phyloP scores from a whole-genome alignment of 2,888 invertebrate genomes.

The Nephrocerus scutellatus region DNA sequence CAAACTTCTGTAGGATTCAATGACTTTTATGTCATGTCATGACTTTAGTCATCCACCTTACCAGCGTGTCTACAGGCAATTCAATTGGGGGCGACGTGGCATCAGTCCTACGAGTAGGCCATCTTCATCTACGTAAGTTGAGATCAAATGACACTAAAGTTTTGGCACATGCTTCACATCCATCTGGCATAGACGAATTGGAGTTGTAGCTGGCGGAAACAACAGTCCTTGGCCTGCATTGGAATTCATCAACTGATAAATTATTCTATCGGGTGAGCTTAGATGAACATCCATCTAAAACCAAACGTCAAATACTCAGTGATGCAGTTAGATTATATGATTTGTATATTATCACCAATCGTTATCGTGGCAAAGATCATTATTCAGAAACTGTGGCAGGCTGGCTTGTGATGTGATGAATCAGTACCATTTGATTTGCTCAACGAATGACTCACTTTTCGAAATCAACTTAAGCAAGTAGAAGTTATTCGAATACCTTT shows the following conservation, averaged over 20 bases:
- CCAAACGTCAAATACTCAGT: conserved; percentile 3
- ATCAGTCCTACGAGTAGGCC: conserved; percentile 2
- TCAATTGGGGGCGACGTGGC: conserved; percentile 6
- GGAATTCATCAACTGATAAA: too few relatives aligned
- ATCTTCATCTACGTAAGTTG: conserved; percentile 10
- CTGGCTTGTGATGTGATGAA: conserved; percentile 5
- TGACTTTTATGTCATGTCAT: neutral
- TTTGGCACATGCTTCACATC: neutral
- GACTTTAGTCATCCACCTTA: conserved; percentile 1
- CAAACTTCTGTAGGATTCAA: neutral
- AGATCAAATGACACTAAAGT: conserved; percentile 10
- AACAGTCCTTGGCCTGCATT: too few relatives aligned
- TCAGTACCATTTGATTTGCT: conserved; percentile 2
- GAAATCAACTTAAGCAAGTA: conserved; percentile 4
- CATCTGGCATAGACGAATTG: neutral
- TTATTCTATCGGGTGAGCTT: conserved; percentile 1
- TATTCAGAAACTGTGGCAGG: too few relatives aligned
- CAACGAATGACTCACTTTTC: conserved; percentile 7
- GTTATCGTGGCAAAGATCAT: conserved; percentile 1
- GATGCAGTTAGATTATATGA: conserved; percentile 1
- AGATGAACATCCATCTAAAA: neutral
- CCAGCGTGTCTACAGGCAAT: neutral
- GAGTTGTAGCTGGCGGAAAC: too few relatives aligned
- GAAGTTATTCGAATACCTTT: conserved; percentile 11
- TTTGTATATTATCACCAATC: conserved; percentile 1